Percentiles rank a stretch among this genome's conserved stretches.
These are phyloP conservation scores for Sitta europaea DNA, from an alignment of 2,113 vertebrate genomes.

Conservation along the genomic window DNA sequence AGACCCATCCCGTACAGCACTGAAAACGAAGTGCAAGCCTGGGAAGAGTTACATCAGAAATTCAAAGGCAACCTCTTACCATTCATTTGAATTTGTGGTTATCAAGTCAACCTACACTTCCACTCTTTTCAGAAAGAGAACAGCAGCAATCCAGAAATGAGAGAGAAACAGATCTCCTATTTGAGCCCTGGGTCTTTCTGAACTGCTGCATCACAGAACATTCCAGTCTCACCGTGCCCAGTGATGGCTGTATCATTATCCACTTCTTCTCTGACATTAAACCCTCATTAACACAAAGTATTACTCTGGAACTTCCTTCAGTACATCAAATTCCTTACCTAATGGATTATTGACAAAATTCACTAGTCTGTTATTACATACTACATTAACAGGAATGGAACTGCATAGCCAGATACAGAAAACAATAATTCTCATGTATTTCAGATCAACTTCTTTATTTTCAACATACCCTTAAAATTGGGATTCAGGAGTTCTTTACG, in stretches of 20 bases:
- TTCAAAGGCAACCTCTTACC: background rate
- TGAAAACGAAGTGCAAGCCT: background rate
- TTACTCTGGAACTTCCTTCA: background rate
- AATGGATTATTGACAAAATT: background rate
- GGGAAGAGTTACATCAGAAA: background rate
- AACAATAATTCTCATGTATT: background rate
- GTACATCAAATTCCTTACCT: background rate
- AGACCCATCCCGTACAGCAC: background rate
- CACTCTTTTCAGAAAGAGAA: background rate
- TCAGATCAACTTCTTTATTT: background rate
- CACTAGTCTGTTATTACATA: background rate
- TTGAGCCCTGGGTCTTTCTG: background rate
- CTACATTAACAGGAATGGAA: background rate
- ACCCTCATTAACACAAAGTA: background rate
- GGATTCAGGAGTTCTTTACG: slow-evolving; percentile 90
- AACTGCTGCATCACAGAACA: background rate
- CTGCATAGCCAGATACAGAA: background rate
- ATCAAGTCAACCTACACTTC: background rate
- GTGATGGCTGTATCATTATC: rapidly evolving
- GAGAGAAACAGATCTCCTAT: background rate
- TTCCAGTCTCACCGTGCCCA: background rate
- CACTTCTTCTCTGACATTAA: background rate
- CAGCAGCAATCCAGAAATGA: background rate
- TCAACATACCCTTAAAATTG: slow-evolving; percentile 81
- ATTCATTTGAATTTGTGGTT: background rate